Conservation (phyloP, 2,113 vertebrate genomes). For the Phaetusa simplex region DNA sequence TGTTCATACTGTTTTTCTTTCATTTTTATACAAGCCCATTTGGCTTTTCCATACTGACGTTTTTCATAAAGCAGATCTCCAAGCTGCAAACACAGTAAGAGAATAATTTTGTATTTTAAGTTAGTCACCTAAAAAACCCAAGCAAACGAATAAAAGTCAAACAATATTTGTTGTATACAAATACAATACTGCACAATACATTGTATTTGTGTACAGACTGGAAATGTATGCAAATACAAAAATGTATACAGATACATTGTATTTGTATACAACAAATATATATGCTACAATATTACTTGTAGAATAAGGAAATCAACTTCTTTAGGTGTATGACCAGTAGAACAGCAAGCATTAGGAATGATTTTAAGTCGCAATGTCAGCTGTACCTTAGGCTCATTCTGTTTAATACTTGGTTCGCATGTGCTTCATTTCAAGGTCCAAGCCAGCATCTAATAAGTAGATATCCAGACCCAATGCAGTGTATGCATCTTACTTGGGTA, state of each 20-base stretch:
- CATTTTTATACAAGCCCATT: constrained; percentile 88
- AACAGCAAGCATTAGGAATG: too few species aligned
- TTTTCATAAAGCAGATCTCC: constrained; percentile 85
- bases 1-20: constrained; percentile 86
- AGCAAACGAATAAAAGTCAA: neutral
- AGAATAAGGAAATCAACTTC: neutral
- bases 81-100: constrained; percentile 64
- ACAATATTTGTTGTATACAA: neutral
- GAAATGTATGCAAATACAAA: too few species aligned
- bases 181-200: too few species aligned
- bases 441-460: neutral
- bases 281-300: neutral
- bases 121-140: fast-evolving
- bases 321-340: neutral
- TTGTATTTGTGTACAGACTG: too few species aligned
- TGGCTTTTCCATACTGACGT: constrained; percentile 83
- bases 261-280: neutral
- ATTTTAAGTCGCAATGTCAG: neutral
- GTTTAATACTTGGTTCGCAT: neutral
- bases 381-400: neutral
- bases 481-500: too few species aligned
- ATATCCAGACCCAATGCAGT: too few species aligned
- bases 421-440: neutral
- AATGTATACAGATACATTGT: neutral
- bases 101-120: neutral